Conservation (phyloP, 2,888 invertebrate species). For the Sclerodermus sp. region DNA sequence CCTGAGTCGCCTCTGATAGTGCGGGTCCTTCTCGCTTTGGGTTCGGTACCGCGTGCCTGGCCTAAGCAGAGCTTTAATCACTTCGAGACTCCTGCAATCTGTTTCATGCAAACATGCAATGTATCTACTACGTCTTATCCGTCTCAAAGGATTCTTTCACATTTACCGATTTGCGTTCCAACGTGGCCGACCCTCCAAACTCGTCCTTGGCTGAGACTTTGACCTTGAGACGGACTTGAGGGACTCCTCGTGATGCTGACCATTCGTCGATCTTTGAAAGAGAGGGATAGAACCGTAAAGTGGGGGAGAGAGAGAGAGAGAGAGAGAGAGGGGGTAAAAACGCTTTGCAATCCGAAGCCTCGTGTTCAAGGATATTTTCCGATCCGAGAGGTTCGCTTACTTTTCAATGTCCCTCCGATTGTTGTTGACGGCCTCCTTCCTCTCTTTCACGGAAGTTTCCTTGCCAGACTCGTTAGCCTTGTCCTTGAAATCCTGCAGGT, state of each 20-base stretch:
- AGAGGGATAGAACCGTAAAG: no score
- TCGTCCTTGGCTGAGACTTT: conserved; percentile 40
- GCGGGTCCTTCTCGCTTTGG: conserved; percentile 87
- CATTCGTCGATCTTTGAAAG: no score
- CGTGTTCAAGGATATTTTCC: no score
- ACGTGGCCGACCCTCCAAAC: conserved; percentile 46
- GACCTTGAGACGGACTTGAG: conserved; percentile 34
- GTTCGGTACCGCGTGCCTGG: conserved; percentile 83
- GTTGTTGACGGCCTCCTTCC: conserved; percentile 68
- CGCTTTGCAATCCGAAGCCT: no score
- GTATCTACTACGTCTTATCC: background rate
- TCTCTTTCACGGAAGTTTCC: conserved; percentile 68
- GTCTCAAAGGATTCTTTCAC: background rate
- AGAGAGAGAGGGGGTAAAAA: no score
- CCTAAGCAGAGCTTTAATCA: conserved; percentile 43
- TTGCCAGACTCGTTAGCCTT: conserved; percentile 38
- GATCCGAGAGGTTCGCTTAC: no score
- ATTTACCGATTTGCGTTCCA: conserved; percentile 54
- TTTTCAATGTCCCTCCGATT: conserved; percentile 57
- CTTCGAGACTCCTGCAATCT: conserved; percentile 31
- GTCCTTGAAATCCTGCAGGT: conserved; percentile 58
- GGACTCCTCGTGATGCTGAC: conserved; percentile 5
- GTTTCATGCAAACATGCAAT: conserved; percentile 1
- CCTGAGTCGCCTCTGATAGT: conserved; percentile 72
- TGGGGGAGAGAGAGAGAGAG: no score